Evolutionary conservation across 2,113 vertebrate species (phyloP).

Genomic region (Cnemophilus loriae): DNA sequence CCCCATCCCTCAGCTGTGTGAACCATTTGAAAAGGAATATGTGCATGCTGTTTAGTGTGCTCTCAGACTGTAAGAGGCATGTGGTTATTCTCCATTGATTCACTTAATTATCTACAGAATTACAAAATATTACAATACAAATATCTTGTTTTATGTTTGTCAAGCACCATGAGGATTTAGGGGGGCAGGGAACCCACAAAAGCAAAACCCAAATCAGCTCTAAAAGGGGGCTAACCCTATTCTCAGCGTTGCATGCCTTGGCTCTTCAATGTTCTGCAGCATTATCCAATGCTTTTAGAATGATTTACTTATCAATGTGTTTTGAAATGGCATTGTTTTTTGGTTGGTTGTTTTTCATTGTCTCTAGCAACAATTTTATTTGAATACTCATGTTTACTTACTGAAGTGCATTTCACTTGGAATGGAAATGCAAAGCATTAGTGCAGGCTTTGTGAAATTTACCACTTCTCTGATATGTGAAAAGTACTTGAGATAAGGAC

Average conservation of each 20-base stretch:
- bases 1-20: neutral
- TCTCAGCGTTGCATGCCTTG: neutral
- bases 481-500: slow-evolving; percentile 83
- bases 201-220: neutral
- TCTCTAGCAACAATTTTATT: slow-evolving; percentile 47
- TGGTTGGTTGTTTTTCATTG: neutral
- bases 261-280: slow-evolving; percentile 6
- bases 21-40: slow-evolving; percentile 3
- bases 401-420: slow-evolving; percentile 77
- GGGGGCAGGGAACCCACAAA: neutral
- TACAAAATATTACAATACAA: neutral
- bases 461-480: slow-evolving; percentile 75
- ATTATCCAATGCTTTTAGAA: slow-evolving; percentile 46
- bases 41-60: neutral
- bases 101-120: neutral
- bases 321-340: slow-evolving; percentile 40
- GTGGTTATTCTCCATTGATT: slow-evolving; percentile 11
- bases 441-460: slow-evolving; percentile 76
- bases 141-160: slow-evolving; percentile 24
- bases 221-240: neutral
- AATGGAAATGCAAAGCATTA: slow-evolving; percentile 79
- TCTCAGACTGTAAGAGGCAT: neutral
- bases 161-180: slow-evolving; percentile 1
- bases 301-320: slow-evolving; percentile 56
- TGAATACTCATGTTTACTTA: slow-evolving; percentile 72